phyloP scores from a whole-genome alignment of 2,888 invertebrate species.

The Sphecodes monilicornis region DNA sequence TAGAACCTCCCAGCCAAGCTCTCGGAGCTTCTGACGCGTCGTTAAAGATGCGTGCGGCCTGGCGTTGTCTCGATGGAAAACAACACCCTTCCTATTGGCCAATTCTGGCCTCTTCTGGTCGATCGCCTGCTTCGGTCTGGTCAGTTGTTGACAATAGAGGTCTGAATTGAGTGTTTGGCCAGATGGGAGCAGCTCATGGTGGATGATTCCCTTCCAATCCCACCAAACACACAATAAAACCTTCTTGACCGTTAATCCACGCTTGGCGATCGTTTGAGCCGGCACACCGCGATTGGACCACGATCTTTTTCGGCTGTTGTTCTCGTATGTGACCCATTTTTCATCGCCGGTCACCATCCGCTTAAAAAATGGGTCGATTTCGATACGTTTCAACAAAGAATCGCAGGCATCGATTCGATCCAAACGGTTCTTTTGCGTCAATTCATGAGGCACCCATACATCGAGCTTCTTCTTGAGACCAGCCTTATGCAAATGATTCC shows the following conservation, averaged over 20 bases:
- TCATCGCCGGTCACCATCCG: too few species aligned
- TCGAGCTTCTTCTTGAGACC: too few species aligned
- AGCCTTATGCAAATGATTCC: neutral
- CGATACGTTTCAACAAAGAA: too few species aligned
- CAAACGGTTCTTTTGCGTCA: too few species aligned
- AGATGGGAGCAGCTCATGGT: neutral
- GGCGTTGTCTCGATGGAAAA: too few species aligned
- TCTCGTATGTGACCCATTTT: constrained; percentile 1
- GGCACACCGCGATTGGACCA: constrained; percentile 39
- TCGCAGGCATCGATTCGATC: too few species aligned
- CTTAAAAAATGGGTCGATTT: too few species aligned
- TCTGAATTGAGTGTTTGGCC: constrained; percentile 43
- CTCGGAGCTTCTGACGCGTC: neutral
- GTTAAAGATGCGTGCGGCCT: too few species aligned
- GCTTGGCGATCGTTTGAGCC: constrained; percentile 48
- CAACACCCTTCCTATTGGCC: too few species aligned
- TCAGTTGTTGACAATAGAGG: constrained; percentile 62
- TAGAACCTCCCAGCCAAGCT: constrained; percentile 40
- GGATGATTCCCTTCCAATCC: neutral
- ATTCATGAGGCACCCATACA: too few species aligned
- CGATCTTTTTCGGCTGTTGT: neutral
- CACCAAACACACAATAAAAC: constrained; percentile 12
- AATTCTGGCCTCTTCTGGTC: neutral
- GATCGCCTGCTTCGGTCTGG: constrained; percentile 57
- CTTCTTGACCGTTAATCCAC: constrained; percentile 39